Base-by-base conservation (phyloP, 2,797 vertebrate genomes). In the Pachyuromys duprasi region DNA sequence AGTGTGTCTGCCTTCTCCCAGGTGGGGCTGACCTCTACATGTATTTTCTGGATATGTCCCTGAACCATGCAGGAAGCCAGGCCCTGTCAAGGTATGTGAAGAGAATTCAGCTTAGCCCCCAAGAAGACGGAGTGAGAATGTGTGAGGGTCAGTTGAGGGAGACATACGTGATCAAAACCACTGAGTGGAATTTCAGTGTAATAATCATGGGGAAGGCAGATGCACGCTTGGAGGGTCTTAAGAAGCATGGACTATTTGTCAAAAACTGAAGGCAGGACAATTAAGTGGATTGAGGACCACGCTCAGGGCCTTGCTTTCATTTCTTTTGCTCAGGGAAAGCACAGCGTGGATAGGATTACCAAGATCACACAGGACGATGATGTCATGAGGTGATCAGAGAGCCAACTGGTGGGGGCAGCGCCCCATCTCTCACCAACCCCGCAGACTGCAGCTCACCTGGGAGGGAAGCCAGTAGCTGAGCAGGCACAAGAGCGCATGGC, bases 1-100 rank as follows among this genome's bases (percentile, higher is more conserved):
- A 94, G 80, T 70, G 57, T 95, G 90, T 96, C 95, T 97, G 93
- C 90, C 95, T 96, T 89, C 96, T 93, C 96, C 89, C 87, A 89
- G 94, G 90, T 95, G 96, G 84, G 63, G 62, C 95, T 89, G 90
- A 86, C 55, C n/a, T 92, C 15, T n/a, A 89, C 78, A 20, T 39
- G 69, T 65, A 60, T 81, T 84, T 97, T 95, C 95, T 79, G 18
- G 17, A 33, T 62, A 86, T 84, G 95, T 97, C 65, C 70, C 82
- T 31, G 12, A 39, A 88, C 2, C 63, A 24, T 72, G 72, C 93
- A 89, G 96, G 81, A 84, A 83, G 75, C 57, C 79, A 94, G 72
- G 67, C 36, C 87, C 91, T 67, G 67, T 45, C 72, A 94, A 91
- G 2, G 75, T 90, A 57, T 69, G 79, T 0, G 31, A 2, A 26